phyloP scores from a whole-genome alignment of 2,797 vertebrate genomes.

The Rhynchonycteris naso region DNA sequence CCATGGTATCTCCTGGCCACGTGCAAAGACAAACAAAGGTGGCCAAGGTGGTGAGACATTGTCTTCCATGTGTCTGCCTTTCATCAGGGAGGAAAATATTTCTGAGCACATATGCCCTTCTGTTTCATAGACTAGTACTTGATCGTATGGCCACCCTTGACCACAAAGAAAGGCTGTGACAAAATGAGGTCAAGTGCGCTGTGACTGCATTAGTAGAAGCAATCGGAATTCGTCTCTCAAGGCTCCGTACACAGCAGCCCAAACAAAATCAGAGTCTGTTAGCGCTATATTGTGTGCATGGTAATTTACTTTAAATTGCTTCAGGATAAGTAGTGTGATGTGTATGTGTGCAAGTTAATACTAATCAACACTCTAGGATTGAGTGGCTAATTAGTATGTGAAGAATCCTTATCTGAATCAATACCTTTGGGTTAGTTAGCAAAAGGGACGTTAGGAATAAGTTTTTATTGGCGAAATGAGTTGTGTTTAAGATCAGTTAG shows the following conservation, averaged over 20 bases:
- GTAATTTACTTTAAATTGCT: constrained; percentile 67
- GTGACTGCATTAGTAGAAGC: constrained; percentile 23
- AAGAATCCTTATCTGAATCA: constrained; percentile 70
- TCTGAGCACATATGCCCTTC: not conserved
- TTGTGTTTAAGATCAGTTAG: not conserved
- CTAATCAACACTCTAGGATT: constrained; percentile 57
- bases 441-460: constrained; percentile 47
- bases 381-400: constrained; percentile 71
- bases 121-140: not conserved
- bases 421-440: constrained; percentile 60
- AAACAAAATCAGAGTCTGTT: constrained; percentile 65
- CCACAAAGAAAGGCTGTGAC: not conserved
- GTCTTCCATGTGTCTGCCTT: not conserved
- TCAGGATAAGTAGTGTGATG: constrained; percentile 28
- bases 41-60: not conserved
- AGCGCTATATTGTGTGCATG: not conserved
- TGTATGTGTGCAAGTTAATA: constrained; percentile 56
- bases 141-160: not conserved
- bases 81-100: not conserved
- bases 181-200: not conserved
- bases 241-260: not conserved
- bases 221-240: constrained; percentile 6
- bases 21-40: constrained; percentile 38
- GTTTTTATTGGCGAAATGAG: constrained; percentile 59
- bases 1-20: not conserved